Conservation (phyloP, 2,113 vertebrate species). For the Spheniscus mendiculus region DNA sequence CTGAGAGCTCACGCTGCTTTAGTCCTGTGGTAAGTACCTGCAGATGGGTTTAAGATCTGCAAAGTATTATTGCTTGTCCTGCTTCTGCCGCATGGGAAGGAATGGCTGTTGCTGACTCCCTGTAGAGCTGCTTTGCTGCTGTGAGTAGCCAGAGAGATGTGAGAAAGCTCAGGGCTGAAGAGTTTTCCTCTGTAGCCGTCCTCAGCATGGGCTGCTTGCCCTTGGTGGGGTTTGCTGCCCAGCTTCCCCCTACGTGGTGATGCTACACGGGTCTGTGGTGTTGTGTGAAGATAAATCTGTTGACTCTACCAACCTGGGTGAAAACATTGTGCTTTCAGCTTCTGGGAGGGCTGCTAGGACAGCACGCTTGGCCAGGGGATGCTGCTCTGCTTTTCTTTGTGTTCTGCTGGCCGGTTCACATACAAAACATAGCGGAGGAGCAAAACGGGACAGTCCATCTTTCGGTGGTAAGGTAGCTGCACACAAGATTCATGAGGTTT, state of each 20-base stretch:
- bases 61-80: not conserved
- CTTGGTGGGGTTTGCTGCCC: not conserved
- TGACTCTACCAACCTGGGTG: not conserved
- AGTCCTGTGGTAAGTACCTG: not conserved
- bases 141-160: not conserved
- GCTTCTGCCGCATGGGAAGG: not conserved
- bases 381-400: not conserved
- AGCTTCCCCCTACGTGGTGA: not conserved
- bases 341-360: not conserved
- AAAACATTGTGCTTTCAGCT: accelerated
- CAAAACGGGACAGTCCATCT: not conserved
- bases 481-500: accelerated
- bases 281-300: not conserved
- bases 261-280: not conserved
- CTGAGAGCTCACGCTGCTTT: not conserved
- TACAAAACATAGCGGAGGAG: not conserved
- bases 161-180: not conserved
- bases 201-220: not conserved
- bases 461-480: not conserved
- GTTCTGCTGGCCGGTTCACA: not conserved
- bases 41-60: not conserved
- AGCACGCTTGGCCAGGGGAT: not conserved
- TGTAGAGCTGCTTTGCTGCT: not conserved
- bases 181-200: not conserved
- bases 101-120: not conserved